Evolutionary conservation across 2,113 vertebrate genomes (phyloP), one percentile per base, ranked within the genome.

Genomic region (Gymnogyps californianus): DNA sequence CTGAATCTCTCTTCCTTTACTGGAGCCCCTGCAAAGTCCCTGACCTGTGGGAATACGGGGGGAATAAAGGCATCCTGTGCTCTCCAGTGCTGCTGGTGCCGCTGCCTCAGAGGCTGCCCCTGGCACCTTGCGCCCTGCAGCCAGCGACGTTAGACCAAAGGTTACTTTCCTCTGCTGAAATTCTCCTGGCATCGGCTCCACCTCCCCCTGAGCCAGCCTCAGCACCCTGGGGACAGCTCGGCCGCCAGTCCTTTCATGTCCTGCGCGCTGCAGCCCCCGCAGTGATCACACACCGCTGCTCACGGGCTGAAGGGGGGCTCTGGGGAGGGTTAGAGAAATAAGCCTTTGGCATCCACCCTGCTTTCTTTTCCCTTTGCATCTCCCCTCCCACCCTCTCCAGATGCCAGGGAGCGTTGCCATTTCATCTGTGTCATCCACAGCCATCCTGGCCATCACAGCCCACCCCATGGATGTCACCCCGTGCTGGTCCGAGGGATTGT

Each of bases 211-310:
- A 47, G 47, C 10, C 69, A 84, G 42, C 19, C 32, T 76, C 40
- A 54, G 90, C 57, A 58, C 36, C 47, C 58, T 61, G 59, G 61
- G 52, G 47, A 22, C 52, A 79, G 57, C 49, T 22, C 11, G 1
- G 29, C 49, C 24, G 3, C 29, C 44, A 7, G 15, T 34, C 18
- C 54, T 83, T 69, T 58, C 16, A 4, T 10, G 52, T 55, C 64
- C 54, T 1, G 1, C 1, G 6, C 0, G 11, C 62, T 88, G 75
- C 87, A 46, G 40, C 40, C 62, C 55, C 70, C 4, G 1, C 57
- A 76, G 58, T 64, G 83, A 79, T 72, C 47, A 19, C 66, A 76
- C 14, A 1, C 14, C 1, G 4, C 77, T 69, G 72, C 66, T 66
- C 42, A 61, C 0, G 1, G 76, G 20, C 66, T 76, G 61, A 42